Conservation (phyloP, 1,140 invertebrate genomes). For the Conopomorpha cramerella region DNA sequence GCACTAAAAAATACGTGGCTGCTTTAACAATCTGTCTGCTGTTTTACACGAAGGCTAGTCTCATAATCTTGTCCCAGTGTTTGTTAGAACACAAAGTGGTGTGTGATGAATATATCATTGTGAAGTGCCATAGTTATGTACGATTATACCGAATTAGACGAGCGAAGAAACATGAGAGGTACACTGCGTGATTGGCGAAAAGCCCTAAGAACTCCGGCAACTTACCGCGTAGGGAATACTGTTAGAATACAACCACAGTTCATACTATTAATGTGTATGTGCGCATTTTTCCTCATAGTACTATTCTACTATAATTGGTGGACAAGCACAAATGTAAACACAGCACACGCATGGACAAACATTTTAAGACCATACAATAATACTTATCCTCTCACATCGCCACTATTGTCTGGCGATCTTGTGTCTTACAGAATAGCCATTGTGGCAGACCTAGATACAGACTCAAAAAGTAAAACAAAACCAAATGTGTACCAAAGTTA, state of each 20-base stretch:
- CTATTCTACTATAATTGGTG: slow-evolving; percentile 66
- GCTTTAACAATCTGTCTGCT: no score
- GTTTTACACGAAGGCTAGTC: no score
- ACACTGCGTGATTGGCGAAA: slow-evolving; percentile 79
- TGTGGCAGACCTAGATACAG: slow-evolving; percentile 89
- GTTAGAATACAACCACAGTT: slow-evolving; percentile 82
- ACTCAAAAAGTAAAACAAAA: slow-evolving; percentile 73
- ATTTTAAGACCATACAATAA: slow-evolving; percentile 67
- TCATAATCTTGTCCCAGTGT: no score
- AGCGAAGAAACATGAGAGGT: slow-evolving; percentile 49
- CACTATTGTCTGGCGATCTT: slow-evolving; percentile 66
- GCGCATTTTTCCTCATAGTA: slow-evolving; percentile 65
- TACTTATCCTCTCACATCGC: slow-evolving; percentile 85
- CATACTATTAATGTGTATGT: slow-evolving; percentile 66
- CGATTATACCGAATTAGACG: slow-evolving; percentile 42
- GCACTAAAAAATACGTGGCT: no score
- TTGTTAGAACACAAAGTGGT: no score
- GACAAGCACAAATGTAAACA: slow-evolving; percentile 20
- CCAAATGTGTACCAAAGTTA: slow-evolving; percentile 80
- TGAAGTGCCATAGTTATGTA: no score
- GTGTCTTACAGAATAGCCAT: slow-evolving; percentile 81
- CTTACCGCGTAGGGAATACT: slow-evolving; percentile 84
- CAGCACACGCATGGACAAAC: slow-evolving; percentile 22
- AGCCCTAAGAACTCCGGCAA: slow-evolving; percentile 77
- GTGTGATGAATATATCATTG: slow-evolving; percentile 22